A percentile compares a stretch with the other conserved stretches of the same genome.
Conservation (phyloP, 2,113 vertebrate genomes). For the Forbesichthys agassizii region DNA sequence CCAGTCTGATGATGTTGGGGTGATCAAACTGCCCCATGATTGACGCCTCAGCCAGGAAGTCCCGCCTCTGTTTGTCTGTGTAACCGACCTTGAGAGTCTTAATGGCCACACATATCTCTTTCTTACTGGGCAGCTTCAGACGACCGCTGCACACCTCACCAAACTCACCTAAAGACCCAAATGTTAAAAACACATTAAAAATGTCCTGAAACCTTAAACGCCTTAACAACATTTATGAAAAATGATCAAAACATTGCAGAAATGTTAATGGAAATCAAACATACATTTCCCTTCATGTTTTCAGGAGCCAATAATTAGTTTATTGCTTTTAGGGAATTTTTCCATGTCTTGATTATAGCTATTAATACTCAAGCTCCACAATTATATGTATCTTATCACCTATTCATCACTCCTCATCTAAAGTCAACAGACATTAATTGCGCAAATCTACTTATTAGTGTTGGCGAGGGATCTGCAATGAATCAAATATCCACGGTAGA, state of each 20-base stretch:
- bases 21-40: conserved; percentile 99
- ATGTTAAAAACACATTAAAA: not conserved
- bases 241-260: not conserved
- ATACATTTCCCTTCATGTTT: not conserved
- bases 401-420: not conserved
- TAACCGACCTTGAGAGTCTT: conserved; percentile 97
- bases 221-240: not conserved
- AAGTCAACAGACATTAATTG: not conserved
- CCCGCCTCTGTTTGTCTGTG: conserved; percentile 94
- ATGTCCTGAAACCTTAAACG: not conserved
- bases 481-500: not conserved
- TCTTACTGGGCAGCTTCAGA: conserved; percentile 92
- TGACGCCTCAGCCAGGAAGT: conserved; percentile 94
- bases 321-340: not conserved
- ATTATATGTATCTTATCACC: not conserved
- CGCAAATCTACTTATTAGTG: not conserved
- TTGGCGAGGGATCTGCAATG: conserved; percentile 19
- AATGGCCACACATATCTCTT: conserved; percentile 97
- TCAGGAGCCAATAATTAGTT: not conserved
- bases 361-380: not conserved
- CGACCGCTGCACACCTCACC: conserved; percentile 97
- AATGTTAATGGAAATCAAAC: not conserved
- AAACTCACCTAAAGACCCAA: conserved; percentile 86
- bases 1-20: conserved; percentile 95
- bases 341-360: not conserved